phyloP scores from a whole-genome alignment of 2,797 vertebrate genomes.

The Florisuga fusca region DNA sequence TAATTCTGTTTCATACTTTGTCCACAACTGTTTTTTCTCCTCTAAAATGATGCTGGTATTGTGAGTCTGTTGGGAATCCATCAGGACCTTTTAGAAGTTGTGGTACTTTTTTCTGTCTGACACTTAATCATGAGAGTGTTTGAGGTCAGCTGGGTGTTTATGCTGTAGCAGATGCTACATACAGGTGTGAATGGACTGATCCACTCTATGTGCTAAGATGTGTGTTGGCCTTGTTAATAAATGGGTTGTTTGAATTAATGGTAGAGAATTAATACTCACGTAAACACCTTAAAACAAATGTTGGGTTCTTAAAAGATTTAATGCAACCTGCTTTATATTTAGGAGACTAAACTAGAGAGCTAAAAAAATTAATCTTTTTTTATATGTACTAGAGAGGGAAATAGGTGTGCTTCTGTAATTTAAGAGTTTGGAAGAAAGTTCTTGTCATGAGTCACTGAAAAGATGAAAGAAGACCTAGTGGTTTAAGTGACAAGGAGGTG shows the following conservation, averaged over 20 bases:
- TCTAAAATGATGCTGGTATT: not conserved
- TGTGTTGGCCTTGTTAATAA: not conserved
- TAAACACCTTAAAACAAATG: not conserved
- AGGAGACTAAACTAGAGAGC: not conserved
- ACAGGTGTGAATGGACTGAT: not conserved
- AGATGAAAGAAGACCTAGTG: not conserved
- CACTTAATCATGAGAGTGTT: not conserved
- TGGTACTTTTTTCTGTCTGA: not conserved
- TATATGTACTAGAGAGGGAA: not conserved
- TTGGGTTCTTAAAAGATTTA: not conserved
- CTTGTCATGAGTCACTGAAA: not conserved
- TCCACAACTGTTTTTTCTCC: not conserved
- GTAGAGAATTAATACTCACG: not conserved
- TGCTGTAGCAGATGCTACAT: not conserved
- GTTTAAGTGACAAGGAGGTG: not conserved
- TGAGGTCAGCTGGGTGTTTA: not conserved
- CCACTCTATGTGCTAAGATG: fast-evolving
- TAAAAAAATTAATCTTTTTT: not conserved
- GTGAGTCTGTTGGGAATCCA: not conserved
- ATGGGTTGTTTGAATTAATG: not conserved
- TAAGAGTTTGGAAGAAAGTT: not conserved
- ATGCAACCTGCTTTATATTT: not conserved
- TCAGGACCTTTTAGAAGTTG: not conserved
- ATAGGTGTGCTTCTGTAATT: not conserved
- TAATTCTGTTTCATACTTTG: not conserved